Evolutionary conservation across 2,797 vertebrate species (phyloP).

Genomic region (Petrocephalus schoutedeni): DNA sequence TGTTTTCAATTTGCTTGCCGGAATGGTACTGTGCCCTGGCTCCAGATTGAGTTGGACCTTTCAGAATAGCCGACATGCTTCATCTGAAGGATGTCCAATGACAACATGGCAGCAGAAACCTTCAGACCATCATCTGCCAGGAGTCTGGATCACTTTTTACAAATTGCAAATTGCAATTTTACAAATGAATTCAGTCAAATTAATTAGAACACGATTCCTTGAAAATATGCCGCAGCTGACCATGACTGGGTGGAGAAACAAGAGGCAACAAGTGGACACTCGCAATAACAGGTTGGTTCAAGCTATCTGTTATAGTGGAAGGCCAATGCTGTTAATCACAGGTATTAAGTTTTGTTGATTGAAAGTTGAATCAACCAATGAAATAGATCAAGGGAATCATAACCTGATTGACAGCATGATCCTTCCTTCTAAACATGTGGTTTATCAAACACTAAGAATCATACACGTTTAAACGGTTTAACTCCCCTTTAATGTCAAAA

Average conservation of each 20-base stretch:
- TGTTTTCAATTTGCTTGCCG: conserved; percentile 30
- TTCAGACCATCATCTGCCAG: conserved; percentile 26
- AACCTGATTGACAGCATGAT: background rate
- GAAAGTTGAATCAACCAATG: background rate
- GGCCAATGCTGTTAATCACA: background rate
- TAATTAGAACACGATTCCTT: background rate
- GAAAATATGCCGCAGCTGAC: background rate
- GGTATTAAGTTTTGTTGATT: background rate
- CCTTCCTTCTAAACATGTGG: background rate
- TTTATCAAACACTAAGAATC: background rate
- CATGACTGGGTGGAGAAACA: background rate
- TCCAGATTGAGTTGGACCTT: conserved; percentile 18
- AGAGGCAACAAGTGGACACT: background rate
- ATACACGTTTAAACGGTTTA: background rate
- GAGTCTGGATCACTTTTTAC: background rate
- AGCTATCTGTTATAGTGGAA: background rate
- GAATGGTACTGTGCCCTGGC: conserved; percentile 21
- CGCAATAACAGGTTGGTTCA: background rate
- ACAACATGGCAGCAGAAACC: conserved; percentile 43
- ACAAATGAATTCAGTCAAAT: background rate
- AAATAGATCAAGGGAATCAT: background rate
- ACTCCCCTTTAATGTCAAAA: background rate
- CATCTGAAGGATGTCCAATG: conserved; percentile 28
- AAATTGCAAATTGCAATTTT: background rate
- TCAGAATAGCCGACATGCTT: conserved; percentile 24